Evolutionary conservation across 2,113 vertebrate species (phyloP), one percentile per base, ranked within the genome.

Genomic region (Vidua macroura): DNA sequence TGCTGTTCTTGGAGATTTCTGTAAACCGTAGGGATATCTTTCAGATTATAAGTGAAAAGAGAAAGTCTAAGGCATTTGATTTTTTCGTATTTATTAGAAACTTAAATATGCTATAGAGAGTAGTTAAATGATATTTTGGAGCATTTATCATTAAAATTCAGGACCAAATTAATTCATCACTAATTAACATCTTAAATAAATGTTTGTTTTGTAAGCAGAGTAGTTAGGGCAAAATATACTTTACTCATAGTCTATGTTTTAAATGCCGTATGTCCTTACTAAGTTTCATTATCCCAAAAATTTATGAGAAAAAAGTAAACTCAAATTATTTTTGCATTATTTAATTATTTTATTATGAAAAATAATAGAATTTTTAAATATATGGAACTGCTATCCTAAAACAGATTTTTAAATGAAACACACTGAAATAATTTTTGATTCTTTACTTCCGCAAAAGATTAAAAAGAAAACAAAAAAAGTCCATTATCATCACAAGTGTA

Each of bases 11-110:
- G 11, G 25, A 76, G 11, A 55, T 28, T 93, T 66, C 6, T 72
- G 13, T 46, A 37, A 39, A 23, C 6, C 28, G 9, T 4, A 63
- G 6, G 2, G 3, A 37, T 67, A 35, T 41, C 15, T 58, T 78
- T 81, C 41, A 49, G 16, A 62, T 28, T 72, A 21, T 11, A 41
- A 66, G 5, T 43, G 23, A 72, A 64, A 78, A 14, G 12, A 51
- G 58, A 56, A 59, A 15, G 6, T 52, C 7, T 9, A 73, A 76
- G 7, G 13, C 0, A 0, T 59, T 76, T 1, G 4, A 49, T 37
- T 5, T 86, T 28, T 56, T 43, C 35, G 3, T 39, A 46, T 13
- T 6, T 46, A 23, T 33, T 30, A 41, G 7, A 69, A 86, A 66
- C 4, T 14, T 49, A 46, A 69, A 35, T 62, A 56, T 41, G n/a